Evolutionary conservation across 1,140 invertebrate species (phyloP).

Genomic region (Penaeus vannamei): DNA sequence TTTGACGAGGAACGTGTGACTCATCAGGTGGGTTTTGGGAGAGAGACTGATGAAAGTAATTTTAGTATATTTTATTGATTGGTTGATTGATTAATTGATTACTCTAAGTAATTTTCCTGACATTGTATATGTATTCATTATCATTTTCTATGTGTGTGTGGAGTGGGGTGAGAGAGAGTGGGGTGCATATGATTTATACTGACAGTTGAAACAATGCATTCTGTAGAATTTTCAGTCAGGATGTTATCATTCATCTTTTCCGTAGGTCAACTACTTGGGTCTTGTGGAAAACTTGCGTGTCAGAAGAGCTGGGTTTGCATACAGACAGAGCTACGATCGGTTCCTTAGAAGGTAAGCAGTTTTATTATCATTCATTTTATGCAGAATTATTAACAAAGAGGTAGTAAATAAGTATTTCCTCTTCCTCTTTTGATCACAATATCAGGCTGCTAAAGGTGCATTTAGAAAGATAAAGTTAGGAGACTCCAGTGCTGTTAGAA

Average conservation of each 20-base stretch:
- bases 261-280: constrained; percentile 81
- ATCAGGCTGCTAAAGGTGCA: no score
- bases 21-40: constrained; percentile 81
- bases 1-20: constrained; percentile 85
- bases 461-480: no score
- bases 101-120: no score
- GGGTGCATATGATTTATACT: no score
- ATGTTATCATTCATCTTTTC: background rate
- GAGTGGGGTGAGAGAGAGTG: no score
- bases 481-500: no score
- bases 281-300: constrained; percentile 95
- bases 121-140: no score
- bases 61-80: background rate
- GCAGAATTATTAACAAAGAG: background rate
- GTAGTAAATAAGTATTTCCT: no score
- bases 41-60: background rate
- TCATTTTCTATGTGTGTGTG: no score
- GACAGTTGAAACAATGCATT: no score
- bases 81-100: background rate
- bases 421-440: no score
- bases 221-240: no score
- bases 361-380: background rate
- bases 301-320: constrained; percentile 92
- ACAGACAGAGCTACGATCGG: constrained; percentile 89
- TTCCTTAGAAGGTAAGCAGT: constrained; percentile 81